Evolutionary conservation across 37 sponge, comb jelly and placozoan species (phyloP), one percentile per base, ranked within the genome.

Genomic region (Aplysina aerophoba): DNA sequence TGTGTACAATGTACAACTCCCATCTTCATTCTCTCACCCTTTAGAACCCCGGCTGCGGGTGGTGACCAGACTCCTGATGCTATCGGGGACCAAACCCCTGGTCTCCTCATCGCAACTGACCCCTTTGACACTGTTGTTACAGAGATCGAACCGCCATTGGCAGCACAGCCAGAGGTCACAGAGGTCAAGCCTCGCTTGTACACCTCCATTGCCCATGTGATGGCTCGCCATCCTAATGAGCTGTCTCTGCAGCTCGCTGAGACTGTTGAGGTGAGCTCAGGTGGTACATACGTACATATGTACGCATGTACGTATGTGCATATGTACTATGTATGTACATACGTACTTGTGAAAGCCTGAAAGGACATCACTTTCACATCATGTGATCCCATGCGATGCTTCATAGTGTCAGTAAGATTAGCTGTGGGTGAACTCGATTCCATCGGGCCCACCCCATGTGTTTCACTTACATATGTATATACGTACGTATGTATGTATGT

Each of bases 121-220:
- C 71, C 71, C 17, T 69, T 69, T 30, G 33, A 69, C 34, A 8
- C 50, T 44, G 50, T 44, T 44, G 50, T 44, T 3, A 1, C 17
- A n/a, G 33, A 69, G 17, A n/a, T 17, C 17, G 6, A 1, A 6
- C 17, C 1, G 34, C 19, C 33, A 33, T 0, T 35, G 33, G 6
- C 34, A 19, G 20, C 17, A 19, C 11, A 36, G 12, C 53, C 25
- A 17, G 53, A 19, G 20, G 78, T 38, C 41, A 40, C 2, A 17
- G 37, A 62, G 64, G 4, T 27, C 28, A 62, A 75, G 24, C 78
- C 78, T 39, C 21, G 15, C 25, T 2, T 75, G 25, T 75, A 53
- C 78, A 75, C 78, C 24, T 17, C 78, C 20, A 36, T 41, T 75
- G 53, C 78, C 20, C 78, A 38, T 36, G 78, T 75, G 17, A 75